Base-by-base conservation (phyloP, 2,888 invertebrate species). In the Morpho achilles region DNA sequence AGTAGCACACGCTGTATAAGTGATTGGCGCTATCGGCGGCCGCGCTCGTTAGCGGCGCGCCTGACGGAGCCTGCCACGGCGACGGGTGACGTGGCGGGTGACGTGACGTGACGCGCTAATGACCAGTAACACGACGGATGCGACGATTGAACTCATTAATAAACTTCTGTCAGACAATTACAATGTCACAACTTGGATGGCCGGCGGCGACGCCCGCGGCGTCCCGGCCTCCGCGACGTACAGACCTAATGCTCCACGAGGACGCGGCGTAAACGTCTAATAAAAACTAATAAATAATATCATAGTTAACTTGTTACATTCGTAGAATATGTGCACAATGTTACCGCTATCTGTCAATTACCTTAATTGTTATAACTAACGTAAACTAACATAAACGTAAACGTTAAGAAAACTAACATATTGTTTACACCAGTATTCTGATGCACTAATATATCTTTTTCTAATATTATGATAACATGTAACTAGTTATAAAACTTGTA, bases 11-110 rank as follows among this genome's bases (percentile, higher is more conserved):
- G 68, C 76, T 74, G 72, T 78, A 62, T 7, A 9, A 32, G 62
- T 71, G 72, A 79, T 79, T 77, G 78, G 72, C 73, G 75, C 65
- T 77, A 75, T 78, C 72, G 60, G 67, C 9, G 60, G 56, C 59
- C 53, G 57, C 68, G 74, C 75, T 78, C 78, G 80, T 79, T 80
- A 76, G 56, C 51, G 23, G 22, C 48, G 32, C 43, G 54, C 16
- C 49, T 42, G 56, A 43, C 42, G 46, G 43, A 50, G n/a, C 9
- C n/a, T 46, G 41, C 42, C 47, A 50, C 55, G 39, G 55, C 39
- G 56, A 39, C 47, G 59, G 72, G 64, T 71, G 68, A 70, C 43
- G 43, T 42, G 41, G 42, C 54, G 53, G 51, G 56, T 32, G 56
- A 16, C 50, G 61, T 55, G 50, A 32, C 4, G 32, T 64, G 71